Percentiles rank a stretch among this genome's conserved stretches.
These are phyloP conservation scores for Petaurus breviceps DNA, from an alignment of 2,113 vertebrate species.

Conservation along the genomic window DNA sequence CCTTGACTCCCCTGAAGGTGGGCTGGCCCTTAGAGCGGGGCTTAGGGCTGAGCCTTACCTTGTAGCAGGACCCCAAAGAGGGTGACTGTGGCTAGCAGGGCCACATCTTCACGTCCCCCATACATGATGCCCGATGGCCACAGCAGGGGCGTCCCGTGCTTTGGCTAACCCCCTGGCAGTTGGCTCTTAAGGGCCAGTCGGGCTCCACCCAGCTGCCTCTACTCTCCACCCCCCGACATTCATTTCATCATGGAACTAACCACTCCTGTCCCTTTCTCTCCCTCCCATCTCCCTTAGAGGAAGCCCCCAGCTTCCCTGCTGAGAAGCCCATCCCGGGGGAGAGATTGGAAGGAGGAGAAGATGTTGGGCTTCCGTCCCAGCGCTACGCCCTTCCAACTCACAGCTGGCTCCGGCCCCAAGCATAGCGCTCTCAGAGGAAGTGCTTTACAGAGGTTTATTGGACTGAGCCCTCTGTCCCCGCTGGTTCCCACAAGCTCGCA, in stretches of 20 bases:
- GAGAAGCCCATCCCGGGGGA: neutral
- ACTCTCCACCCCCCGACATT: neutral
- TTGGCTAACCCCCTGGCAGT: constrained; percentile 21
- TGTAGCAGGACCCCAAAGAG: constrained; percentile 91
- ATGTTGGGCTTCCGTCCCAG: too few species aligned
- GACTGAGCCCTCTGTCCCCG: neutral
- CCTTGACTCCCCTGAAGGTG: neutral
- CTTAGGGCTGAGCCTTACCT: constrained; percentile 81
- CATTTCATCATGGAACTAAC: neutral
- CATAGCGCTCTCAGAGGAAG: neutral
- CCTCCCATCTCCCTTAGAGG: neutral
- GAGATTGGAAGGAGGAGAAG: neutral
- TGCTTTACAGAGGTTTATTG: neutral
- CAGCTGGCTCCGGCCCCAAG: neutral
- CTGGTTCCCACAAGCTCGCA: neutral
- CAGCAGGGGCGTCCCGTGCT: neutral
- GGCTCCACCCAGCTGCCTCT: neutral
- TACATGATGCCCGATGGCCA: neutral
- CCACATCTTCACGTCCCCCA: constrained; percentile 84
- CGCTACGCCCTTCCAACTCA: neutral
- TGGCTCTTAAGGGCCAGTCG: neutral
- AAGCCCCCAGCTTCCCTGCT: neutral
- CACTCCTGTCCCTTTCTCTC: neutral
- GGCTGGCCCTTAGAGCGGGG: neutral
- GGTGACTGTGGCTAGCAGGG: constrained; percentile 86